A percentile compares a stretch with the other conserved stretches of the same genome.
Evolutionary conservation across 1,140 invertebrate genomes (phyloP).

Genomic region (Ooceraea biroi): DNA sequence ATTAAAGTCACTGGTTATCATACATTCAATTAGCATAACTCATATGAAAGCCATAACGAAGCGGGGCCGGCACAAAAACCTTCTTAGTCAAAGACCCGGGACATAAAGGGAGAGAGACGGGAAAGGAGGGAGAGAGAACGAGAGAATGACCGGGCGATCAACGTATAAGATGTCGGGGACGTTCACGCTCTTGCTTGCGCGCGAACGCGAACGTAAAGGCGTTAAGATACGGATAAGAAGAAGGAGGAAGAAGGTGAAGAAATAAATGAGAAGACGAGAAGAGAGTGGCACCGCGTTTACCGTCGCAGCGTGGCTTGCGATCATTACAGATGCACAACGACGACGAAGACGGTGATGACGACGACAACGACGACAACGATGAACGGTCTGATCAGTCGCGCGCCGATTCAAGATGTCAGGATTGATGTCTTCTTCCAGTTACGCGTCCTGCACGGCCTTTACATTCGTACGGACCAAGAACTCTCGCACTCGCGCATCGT

Average conservation of each 20-base stretch:
- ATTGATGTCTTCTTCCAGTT: conserved; percentile 71
- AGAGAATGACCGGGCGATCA: conserved; percentile 29
- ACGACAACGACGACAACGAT: conserved; percentile 27
- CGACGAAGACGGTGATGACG: conserved; percentile 50
- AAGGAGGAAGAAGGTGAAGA: conserved; percentile 64
- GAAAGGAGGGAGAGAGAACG: background rate
- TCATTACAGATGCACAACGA: conserved; percentile 67
- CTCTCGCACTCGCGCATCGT: background rate
- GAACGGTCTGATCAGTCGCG: conserved; percentile 1
- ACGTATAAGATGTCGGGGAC: background rate
- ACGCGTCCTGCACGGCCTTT: background rate
- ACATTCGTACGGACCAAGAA: background rate
- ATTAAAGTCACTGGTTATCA: conserved; percentile 80
- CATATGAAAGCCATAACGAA: conserved; percentile 77
- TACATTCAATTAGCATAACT: conserved; percentile 84
- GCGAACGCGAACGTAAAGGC: conserved; percentile 60
- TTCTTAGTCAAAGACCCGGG: conserved; percentile 74
- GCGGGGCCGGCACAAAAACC: conserved; percentile 72
- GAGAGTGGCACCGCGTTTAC: conserved; percentile 65
- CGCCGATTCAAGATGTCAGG: conserved; percentile 53
- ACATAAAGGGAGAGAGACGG: conserved; percentile 64
- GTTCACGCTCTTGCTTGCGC: conserved; percentile 28
- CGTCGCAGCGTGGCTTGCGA: conserved; percentile 56
- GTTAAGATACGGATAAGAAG: conserved; percentile 71
- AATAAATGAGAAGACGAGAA: conserved; percentile 71